Evolutionary conservation across 64 coral and sea anemone genomes (phyloP), one percentile per base, ranked within the genome.

Genomic region (Stichodactyla helianthus): DNA sequence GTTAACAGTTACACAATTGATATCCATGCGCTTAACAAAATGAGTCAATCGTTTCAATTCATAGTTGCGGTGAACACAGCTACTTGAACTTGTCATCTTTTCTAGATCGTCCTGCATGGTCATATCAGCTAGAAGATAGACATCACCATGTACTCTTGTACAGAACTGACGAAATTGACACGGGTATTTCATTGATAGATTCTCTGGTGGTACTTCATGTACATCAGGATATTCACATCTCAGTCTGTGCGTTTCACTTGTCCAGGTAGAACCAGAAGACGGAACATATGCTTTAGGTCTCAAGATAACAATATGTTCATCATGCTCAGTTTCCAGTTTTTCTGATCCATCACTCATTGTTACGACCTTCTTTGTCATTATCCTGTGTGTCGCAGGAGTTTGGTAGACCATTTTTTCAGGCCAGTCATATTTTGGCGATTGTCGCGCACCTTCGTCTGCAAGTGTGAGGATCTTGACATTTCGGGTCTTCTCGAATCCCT

Each of bases 371-470:
- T 84, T 89, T 89, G 57, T 54, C 11, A 89, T 51, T 68, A 79
- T 77, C 71, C 81, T 67, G 20, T 90, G 82, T 25, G 88, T 65
- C 7, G 88, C 13, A 52, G 88, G 88, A 17, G 88, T 89, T 19
- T 60, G 31, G 31, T 89, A 89, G 14, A 89, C 55, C 50, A 26
- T 59, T n/a, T 61, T 89, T 67, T 89, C 88, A 53, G 88, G 88
- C 88, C 88, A 89, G 53, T 82, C 88, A 52, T 89, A 89, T 50
- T 89, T 89, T 7, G 88, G 88, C 13, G 83, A 50, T 61, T 89
- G 26, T 81, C 88, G 78, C 15, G 79, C 78, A 77, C 55, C 54
- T 65, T 59, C 88, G 50, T 89, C 59, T 58, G 77, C 79, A 20
- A 70, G 77, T 20, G 88, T 89, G 12, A 89, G 60, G n/a, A 89